phyloP scores from a whole-genome alignment of 2,797 vertebrate species.

The Cynopterus sphinx region DNA sequence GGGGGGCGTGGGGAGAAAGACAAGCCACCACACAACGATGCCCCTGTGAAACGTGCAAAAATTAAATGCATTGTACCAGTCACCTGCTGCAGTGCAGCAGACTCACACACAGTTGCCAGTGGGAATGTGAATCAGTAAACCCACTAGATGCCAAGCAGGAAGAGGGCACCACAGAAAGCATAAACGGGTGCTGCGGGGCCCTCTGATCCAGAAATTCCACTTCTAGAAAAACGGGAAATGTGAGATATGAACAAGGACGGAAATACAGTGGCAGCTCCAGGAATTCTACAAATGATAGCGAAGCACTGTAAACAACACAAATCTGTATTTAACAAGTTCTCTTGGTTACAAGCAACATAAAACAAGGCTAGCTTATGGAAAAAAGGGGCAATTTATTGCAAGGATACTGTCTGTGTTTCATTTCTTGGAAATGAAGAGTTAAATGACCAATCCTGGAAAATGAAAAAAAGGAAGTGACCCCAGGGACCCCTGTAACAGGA shows the following conservation, averaged over 20 bases:
- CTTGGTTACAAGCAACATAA: slow-evolving; percentile 16
- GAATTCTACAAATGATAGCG: background rate
- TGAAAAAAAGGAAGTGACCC: background rate
- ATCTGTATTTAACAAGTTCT: background rate
- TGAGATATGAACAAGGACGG: background rate
- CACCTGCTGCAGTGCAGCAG: background rate
- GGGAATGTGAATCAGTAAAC: background rate
- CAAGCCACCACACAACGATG: background rate
- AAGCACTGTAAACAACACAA: background rate
- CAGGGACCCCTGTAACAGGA: background rate
- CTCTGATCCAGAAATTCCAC: background rate
- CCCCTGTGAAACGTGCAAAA: background rate
- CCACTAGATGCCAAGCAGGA: background rate
- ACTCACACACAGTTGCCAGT: rapidly evolving
- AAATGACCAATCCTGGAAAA: background rate
- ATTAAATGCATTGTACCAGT: background rate
- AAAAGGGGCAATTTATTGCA: background rate
- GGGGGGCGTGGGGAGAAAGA: rapidly evolving
- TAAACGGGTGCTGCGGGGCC: background rate
- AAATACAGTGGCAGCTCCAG: too few relatives aligned
- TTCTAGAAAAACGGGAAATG: background rate
- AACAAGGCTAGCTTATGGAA: background rate
- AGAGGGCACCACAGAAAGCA: background rate
- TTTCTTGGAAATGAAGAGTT: slow-evolving; percentile 13
- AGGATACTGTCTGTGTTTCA: background rate